Percentiles rank a stretch among this genome's conserved stretches.
Conservation (phyloP, 1,140 invertebrate genomes). For the Bursaphelenchus mucronatus region DNA sequence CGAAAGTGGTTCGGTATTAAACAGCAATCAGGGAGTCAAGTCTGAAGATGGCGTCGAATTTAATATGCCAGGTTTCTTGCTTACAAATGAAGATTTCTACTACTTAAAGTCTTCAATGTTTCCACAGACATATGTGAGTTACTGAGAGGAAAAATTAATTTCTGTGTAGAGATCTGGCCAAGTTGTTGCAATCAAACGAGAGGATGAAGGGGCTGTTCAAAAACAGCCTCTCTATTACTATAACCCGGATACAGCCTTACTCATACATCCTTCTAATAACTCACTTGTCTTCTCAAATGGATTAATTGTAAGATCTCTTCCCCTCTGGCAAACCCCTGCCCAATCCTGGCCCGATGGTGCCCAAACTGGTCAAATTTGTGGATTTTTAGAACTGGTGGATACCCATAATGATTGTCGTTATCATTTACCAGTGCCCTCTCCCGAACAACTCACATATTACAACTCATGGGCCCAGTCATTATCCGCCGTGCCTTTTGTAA, state of each 20-base stretch:
- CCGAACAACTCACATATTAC: constrained; percentile 32
- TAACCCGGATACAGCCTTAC: constrained; percentile 5
- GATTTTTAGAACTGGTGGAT: constrained; percentile 68
- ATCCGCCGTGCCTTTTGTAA: constrained; percentile 57
- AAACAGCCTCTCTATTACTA: constrained; percentile 17
- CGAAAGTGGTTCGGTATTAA: neutral
- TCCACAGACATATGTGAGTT: constrained; percentile 25
- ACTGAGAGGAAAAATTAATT: neutral
- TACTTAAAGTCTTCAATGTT: constrained; percentile 23
- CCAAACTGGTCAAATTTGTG: constrained; percentile 34
- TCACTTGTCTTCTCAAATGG: constrained; percentile 44
- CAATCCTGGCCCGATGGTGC: constrained; percentile 34
- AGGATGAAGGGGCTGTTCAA: constrained; percentile 4
- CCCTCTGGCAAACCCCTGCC: constrained; percentile 60
- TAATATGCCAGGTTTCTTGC: constrained; percentile 12
- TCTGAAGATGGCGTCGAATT: constrained; percentile 5
- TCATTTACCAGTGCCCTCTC: constrained; percentile 66
- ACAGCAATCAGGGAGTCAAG: neutral
- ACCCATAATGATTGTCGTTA: constrained; percentile 64
- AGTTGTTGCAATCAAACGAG: neutral
- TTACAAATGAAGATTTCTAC: constrained; percentile 19
- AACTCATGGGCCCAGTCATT: constrained; percentile 43
- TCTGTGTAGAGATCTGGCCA: neutral
- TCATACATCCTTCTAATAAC: constrained; percentile 21
- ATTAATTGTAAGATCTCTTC: constrained; percentile 63